Evolutionary conservation across 1,140 invertebrate genomes (phyloP).

Genomic region (Drosophila santomea): DNA sequence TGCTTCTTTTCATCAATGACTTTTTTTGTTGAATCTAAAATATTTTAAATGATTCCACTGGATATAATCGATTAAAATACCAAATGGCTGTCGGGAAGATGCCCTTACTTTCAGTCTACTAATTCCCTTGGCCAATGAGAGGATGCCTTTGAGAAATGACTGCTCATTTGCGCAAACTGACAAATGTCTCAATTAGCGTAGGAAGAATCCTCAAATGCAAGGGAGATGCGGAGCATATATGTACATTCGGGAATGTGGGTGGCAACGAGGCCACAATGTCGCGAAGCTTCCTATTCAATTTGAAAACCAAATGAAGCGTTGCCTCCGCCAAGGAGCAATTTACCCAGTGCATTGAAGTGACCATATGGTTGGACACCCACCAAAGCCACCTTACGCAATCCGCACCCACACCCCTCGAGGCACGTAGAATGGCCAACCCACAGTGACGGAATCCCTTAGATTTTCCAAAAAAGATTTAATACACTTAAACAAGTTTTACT

Average conservation of each 20-base stretch:
- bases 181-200: conserved; percentile 76
- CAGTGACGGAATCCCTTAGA: background rate
- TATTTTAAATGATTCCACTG: background rate
- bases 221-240: background rate
- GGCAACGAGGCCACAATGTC: conserved; percentile 36
- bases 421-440: background rate
- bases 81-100: conserved; percentile 7
- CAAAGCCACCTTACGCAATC: conserved; percentile 24
- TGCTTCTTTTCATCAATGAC: too few relatives aligned
- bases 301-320: conserved; percentile 77
- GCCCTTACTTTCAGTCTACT: conserved; percentile 6
- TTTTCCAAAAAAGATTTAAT: conserved; percentile 17
- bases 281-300: conserved; percentile 71
- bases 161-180: conserved; percentile 63
- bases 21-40: background rate
- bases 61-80: conserved; percentile 18
- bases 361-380: conserved; percentile 59
- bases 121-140: conserved; percentile 11
- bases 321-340: conserved; percentile 60
- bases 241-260: background rate
- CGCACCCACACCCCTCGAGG: background rate
- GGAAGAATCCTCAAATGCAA: conserved; percentile 27
- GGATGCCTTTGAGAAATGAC: conserved; percentile 58
- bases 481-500: background rate
- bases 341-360: conserved; percentile 72